Conservation (phyloP, 2,113 vertebrate species). For the Syngnathus floridae region DNA sequence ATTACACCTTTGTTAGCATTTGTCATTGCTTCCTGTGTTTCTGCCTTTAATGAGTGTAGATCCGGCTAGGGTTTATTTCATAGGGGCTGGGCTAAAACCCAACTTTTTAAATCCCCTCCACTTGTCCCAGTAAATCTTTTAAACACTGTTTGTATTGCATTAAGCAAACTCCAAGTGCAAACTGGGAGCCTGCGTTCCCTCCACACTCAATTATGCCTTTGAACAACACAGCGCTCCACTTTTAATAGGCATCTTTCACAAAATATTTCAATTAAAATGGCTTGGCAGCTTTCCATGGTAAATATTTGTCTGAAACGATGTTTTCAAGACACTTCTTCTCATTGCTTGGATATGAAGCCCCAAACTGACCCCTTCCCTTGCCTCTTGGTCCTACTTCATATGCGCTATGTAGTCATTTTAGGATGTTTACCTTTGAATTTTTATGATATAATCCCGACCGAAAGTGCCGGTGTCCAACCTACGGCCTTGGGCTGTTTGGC, state of each 20-base stretch:
- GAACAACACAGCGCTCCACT: constrained; percentile 27
- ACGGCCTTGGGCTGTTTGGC: no score
- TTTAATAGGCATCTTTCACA: constrained; percentile 29
- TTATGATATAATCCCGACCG: background rate
- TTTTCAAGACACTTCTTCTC: background rate
- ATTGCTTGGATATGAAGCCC: constrained; percentile 8
- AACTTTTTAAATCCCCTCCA: constrained; percentile 56
- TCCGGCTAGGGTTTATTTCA: constrained; percentile 51
- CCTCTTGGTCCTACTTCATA: background rate
- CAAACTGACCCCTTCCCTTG: background rate
- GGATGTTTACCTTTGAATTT: background rate
- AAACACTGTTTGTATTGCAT: constrained; percentile 65
- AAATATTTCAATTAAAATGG: constrained; percentile 37
- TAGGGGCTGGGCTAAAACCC: constrained; percentile 54
- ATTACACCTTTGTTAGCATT: constrained; percentile 41
- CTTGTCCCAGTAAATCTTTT: constrained; percentile 67
- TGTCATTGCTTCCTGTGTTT: constrained; percentile 16
- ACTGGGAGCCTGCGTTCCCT: constrained; percentile 43
- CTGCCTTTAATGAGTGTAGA: constrained; percentile 23
- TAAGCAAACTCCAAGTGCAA: constrained; percentile 49
- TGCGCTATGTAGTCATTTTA: background rate
- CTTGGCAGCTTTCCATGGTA: constrained; percentile 12
- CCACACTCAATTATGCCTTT: constrained; percentile 64
- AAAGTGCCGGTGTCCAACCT: background rate
- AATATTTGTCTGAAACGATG: background rate